These are phyloP conservation scores for Haplochromis burtoni DNA, from an alignment of 2,113 vertebrate genomes.

Conservation along the genomic window DNA sequence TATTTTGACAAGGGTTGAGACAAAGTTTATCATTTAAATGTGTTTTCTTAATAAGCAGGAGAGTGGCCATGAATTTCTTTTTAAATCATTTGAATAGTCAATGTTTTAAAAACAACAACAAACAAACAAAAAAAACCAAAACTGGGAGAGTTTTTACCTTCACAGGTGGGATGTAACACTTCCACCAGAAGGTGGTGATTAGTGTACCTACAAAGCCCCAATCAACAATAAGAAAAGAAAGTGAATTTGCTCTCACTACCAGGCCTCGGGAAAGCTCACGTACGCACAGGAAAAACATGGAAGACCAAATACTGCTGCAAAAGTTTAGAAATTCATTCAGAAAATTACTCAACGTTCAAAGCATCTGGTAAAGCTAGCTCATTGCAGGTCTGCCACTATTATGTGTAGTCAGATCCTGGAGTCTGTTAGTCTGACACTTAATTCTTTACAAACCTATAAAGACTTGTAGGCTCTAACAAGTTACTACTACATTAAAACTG, in stretches of 20 bases:
- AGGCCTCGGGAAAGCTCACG: background rate
- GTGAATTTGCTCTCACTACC: background rate
- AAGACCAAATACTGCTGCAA: background rate
- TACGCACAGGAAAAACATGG: background rate
- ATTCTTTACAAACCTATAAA: constrained; percentile 17
- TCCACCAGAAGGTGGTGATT: background rate
- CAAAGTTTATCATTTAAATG: background rate
- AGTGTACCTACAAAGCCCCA: background rate
- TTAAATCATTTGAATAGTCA: background rate
- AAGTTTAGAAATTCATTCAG: background rate
- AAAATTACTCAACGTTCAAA: background rate
- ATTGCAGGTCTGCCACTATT: background rate
- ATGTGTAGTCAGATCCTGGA: background rate
- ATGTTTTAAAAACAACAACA: background rate
- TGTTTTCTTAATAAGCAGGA: background rate
- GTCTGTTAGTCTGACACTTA: background rate
- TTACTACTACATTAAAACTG: constrained; percentile 12
- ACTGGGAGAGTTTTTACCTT: background rate
- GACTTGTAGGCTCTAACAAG: constrained; percentile 14
- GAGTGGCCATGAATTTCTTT: background rate
- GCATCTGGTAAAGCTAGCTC: background rate
- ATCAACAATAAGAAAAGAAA: background rate
- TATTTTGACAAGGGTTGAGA: background rate
- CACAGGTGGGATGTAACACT: background rate
- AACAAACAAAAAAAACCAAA: background rate